A percentile compares a stretch with the other conserved stretches of the same genome.
phyloP scores from a whole-genome alignment of 2,888 invertebrate genomes.

The Pimpla rufipes region DNA sequence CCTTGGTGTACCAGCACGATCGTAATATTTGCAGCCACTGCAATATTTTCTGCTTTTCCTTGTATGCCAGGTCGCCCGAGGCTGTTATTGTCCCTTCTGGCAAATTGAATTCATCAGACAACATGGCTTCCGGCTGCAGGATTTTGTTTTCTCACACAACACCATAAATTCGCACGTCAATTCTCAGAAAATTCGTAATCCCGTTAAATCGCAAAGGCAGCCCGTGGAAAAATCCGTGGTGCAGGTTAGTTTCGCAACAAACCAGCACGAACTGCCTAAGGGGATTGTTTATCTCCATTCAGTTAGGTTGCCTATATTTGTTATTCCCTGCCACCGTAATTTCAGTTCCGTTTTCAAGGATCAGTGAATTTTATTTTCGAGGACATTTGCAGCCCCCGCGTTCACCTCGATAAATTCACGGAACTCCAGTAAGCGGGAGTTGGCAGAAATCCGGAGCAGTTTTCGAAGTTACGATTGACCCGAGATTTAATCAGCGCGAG shows the following conservation, averaged over 20 bases:
- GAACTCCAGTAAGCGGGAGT: neutral
- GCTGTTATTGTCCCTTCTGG: neutral
- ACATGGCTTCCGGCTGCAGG: neutral
- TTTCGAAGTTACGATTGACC: neutral
- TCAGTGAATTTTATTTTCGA: neutral
- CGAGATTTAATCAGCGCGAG: conserved; percentile 19
- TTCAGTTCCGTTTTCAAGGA: neutral
- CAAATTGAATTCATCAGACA: neutral
- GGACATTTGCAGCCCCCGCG: neutral
- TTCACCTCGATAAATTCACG: conserved; percentile 9
- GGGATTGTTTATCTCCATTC: conserved; percentile 12
- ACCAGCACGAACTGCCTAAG: conserved; percentile 22
- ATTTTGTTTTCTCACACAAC: conserved; percentile 13
- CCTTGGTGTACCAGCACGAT: neutral
- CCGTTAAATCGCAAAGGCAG: conserved; percentile 24
- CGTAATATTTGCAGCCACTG: neutral
- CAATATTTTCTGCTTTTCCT: neutral
- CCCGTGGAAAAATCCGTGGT: neutral
- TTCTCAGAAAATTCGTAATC: conserved; percentile 31
- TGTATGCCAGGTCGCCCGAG: neutral
- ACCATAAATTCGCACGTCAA: conserved; percentile 13
- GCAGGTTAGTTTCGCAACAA: conserved; percentile 7
- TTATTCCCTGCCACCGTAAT: neutral
- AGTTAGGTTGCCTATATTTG: neutral
- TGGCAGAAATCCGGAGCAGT: conserved; percentile 3